These are phyloP conservation scores for Antedon mediterranea DNA, from an alignment of 53 echinoderm and acorn worm genomes.

Conservation along the genomic window DNA sequence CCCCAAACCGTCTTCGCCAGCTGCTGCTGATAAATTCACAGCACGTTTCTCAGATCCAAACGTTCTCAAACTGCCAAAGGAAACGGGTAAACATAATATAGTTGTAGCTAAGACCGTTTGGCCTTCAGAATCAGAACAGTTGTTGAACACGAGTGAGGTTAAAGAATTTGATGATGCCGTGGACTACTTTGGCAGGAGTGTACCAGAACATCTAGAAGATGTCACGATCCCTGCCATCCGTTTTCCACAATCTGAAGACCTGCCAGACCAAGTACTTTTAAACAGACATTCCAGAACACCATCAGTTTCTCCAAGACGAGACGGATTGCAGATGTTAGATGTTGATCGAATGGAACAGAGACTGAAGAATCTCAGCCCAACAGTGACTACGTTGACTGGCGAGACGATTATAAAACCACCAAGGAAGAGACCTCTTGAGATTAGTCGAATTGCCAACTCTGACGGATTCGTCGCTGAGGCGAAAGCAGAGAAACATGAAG, in stretches of 20 bases:
- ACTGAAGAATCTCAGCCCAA: background rate
- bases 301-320: background rate
- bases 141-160: background rate
- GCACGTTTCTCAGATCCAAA: background rate
- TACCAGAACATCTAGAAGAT: background rate
- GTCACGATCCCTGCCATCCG: background rate
- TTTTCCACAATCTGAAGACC: background rate
- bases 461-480: conserved; percentile 30
- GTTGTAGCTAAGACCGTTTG: background rate
- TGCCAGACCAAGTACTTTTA: background rate
- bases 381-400: background rate
- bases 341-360: background rate
- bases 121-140: background rate
- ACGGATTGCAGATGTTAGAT: background rate
- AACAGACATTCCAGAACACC: background rate
- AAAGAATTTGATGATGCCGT: background rate
- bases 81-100: background rate
- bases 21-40: background rate
- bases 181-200: background rate
- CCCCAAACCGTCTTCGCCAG: background rate
- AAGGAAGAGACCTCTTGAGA: conserved; percentile 7
- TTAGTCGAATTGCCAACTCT: conserved; percentile 31
- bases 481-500: conserved; percentile 20
- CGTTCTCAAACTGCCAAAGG: background rate
- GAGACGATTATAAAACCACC: background rate